A percentile compares a stretch with the other conserved stretches of the same genome.
Conservation (phyloP, 2,113 vertebrate species). For the Hirundichthys speculiger region DNA sequence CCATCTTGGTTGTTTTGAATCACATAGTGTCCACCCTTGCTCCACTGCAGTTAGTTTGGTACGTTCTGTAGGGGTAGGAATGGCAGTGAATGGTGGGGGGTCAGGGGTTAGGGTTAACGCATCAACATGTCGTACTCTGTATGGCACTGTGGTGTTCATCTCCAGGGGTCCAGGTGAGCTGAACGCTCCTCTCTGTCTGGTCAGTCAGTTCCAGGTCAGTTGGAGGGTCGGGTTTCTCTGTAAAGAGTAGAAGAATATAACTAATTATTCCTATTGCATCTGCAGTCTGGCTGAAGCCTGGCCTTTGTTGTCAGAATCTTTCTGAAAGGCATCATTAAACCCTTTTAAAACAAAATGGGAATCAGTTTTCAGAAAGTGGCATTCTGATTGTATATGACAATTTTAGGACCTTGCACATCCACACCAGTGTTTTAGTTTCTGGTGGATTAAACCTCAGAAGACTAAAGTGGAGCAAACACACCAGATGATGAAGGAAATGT, state of each 20-base stretch:
- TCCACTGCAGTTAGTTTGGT: too few species aligned
- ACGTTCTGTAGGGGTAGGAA: too few species aligned
- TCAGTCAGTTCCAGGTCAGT: constrained; percentile 92
- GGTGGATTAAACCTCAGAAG: background rate
- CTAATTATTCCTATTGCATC: background rate
- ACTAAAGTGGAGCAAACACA: background rate
- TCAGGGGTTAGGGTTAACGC: too few species aligned
- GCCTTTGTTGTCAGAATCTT: background rate
- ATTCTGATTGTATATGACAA: too few species aligned
- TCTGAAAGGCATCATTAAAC: background rate
- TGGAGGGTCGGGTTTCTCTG: constrained; percentile 91
- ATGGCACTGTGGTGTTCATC: constrained; percentile 94
- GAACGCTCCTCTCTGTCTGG: constrained; percentile 86
- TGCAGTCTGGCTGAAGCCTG: background rate
- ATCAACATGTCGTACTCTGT: constrained; percentile 65
- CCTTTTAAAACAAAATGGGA: background rate
- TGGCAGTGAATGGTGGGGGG: too few species aligned
- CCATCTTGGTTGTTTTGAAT: too few species aligned
- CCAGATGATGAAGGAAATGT: background rate
- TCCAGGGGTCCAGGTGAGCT: constrained; percentile 92
- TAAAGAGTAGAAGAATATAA: constrained; percentile 24
- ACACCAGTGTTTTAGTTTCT: constrained; percentile 14
- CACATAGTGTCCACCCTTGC: too few species aligned
- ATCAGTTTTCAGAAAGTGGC: too few species aligned
- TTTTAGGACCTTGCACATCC: background rate